Evolutionary conservation across 2,113 vertebrate genomes (phyloP).

Genomic region (Phaethornis superciliosus): DNA sequence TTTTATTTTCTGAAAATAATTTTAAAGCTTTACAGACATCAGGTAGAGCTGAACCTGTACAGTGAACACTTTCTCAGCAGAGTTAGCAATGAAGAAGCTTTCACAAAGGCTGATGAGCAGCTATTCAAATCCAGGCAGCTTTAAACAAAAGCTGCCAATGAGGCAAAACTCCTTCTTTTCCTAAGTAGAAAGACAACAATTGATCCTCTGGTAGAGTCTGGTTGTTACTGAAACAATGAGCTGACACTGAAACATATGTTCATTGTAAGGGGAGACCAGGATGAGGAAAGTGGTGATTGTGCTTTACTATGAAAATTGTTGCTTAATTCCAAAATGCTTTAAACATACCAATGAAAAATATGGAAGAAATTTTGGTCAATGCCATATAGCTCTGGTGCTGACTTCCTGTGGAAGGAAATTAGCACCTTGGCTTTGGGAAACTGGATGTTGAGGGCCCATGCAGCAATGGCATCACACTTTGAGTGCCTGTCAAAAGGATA

Average conservation of each 20-base stretch:
- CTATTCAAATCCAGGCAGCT: not conserved
- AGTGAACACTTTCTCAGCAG: not conserved
- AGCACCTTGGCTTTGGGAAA: not conserved
- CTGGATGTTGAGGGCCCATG: fast-evolving
- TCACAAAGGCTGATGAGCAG: not conserved
- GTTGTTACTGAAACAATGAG: not conserved
- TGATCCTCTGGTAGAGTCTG: not conserved
- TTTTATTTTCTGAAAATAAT: not conserved
- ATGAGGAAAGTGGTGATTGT: not conserved
- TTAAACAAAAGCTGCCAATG: not conserved
- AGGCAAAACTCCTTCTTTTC: not conserved
- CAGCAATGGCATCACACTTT: not conserved
- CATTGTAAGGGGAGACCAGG: not conserved
- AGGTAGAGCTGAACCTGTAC: not conserved
- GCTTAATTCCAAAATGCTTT: not conserved
- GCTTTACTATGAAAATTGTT: not conserved
- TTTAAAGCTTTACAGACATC: not conserved
- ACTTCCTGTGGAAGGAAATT: not conserved
- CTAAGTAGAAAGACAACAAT: not conserved
- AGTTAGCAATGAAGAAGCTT: not conserved
- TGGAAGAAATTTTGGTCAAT: not conserved
- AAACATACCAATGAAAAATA: not conserved
- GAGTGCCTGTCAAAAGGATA: not conserved
- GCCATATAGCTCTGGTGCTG: not conserved
- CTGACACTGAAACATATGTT: not conserved